phyloP scores from a whole-genome alignment of 2,888 invertebrate genomes.

The Ryuthela nishihirai region DNA sequence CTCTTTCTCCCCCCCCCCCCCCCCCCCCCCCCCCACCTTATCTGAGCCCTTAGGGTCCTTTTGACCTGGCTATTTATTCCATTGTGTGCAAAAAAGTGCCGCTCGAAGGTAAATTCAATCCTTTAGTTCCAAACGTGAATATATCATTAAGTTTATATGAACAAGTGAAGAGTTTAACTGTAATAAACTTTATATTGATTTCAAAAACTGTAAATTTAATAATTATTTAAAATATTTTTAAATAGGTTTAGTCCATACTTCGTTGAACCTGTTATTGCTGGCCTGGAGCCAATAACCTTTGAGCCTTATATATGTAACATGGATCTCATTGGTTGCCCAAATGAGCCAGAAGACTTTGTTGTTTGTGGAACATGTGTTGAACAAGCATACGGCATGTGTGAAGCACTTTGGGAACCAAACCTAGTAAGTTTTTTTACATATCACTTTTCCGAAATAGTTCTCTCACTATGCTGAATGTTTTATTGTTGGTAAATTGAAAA shows the following conservation, averaged over 20 bases:
- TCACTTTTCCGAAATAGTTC: no score
- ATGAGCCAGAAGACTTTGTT: conserved; percentile 91
- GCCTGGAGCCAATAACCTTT: conserved; percentile 73
- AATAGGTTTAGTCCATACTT: conserved; percentile 93
- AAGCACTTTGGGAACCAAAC: conserved; percentile 89
- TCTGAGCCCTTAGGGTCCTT: no score
- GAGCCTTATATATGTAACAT: conserved; percentile 89
- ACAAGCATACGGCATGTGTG: conserved; percentile 74
- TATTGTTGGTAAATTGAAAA: no score
- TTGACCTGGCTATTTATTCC: no score
- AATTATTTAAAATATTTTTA: background rate
- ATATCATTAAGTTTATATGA: background rate
- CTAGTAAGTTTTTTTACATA: conserved; percentile 56
- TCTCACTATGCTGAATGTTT: no score
- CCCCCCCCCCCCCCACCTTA: no score
- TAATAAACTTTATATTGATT: background rate
- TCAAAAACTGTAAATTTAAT: conserved; percentile 1
- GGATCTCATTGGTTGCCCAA: conserved; percentile 92
- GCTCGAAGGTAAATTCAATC: no score
- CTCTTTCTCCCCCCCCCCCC: no score
- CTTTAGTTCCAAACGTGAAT: background rate
- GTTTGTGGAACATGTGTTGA: conserved; percentile 74
- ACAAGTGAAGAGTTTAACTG: background rate
- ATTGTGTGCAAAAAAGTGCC: no score
- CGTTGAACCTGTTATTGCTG: conserved; percentile 94